phyloP scores from a whole-genome alignment of 2,797 vertebrate genomes.

The Muscicapa striata region DNA sequence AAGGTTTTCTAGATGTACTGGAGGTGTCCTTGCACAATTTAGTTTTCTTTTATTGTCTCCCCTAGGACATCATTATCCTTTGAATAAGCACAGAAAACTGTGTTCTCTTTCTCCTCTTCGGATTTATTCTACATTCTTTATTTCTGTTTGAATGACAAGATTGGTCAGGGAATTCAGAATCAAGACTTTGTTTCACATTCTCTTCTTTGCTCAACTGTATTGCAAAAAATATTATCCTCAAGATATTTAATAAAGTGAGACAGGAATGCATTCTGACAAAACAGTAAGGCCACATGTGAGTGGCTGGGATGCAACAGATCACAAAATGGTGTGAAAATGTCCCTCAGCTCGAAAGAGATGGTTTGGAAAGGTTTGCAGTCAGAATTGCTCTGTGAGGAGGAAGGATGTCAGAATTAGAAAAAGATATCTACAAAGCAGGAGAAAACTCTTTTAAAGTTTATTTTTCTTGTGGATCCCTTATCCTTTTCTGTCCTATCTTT shows the following conservation, averaged over 20 bases:
- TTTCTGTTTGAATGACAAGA: constrained; percentile 24
- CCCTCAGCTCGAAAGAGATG: background rate
- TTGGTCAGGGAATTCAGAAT: constrained; percentile 49
- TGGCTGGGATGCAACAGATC: background rate
- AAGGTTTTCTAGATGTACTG: constrained; percentile 19
- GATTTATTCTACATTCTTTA: constrained; percentile 43
- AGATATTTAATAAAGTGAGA: background rate
- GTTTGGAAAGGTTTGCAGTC: background rate
- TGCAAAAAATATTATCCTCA: background rate
- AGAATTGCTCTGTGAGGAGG: background rate
- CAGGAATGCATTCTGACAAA: background rate
- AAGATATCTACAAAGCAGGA: background rate
- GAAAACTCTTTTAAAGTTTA: background rate
- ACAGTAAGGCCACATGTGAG: background rate
- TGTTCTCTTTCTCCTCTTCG: constrained; percentile 20
- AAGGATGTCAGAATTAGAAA: background rate
- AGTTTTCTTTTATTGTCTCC: constrained; percentile 48
- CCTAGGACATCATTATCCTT: constrained; percentile 49
- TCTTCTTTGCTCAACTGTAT: background rate
- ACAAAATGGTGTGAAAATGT: background rate
- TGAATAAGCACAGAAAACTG: constrained; percentile 31
- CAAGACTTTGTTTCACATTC: constrained; percentile 9
- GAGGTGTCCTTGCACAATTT: constrained; percentile 26
- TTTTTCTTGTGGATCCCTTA: background rate
- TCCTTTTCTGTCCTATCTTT: background rate